phyloP scores from a whole-genome alignment of 2,888 invertebrate genomes.

The Pollenia amentaria region DNA sequence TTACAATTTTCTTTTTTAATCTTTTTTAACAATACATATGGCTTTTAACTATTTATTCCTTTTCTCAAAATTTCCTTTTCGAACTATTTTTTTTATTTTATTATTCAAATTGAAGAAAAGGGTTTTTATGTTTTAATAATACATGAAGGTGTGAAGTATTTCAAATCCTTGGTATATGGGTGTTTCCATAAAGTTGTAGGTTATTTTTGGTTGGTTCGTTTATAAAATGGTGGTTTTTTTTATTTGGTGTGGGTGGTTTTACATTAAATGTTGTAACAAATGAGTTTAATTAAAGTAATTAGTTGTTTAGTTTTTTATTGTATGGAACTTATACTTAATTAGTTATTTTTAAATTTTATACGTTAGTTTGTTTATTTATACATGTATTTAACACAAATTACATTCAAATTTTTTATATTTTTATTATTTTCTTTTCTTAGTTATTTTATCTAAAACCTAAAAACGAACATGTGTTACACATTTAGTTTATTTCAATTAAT shows the following conservation, averaged over 20 bases:
- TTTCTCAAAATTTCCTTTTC: background rate
- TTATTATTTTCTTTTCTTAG: conserved; percentile 5
- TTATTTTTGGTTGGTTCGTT: conserved; percentile 17
- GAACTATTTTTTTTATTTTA: background rate
- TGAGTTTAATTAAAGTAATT: conserved; percentile 25
- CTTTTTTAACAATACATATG: conserved; percentile 15
- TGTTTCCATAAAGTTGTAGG: conserved; percentile 29
- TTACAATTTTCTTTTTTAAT: conserved; percentile 18
- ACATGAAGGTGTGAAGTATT: background rate
- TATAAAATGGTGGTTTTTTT: conserved; percentile 58
- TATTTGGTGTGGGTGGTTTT: conserved; percentile 30
- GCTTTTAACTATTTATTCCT: background rate
- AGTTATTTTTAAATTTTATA: background rate
- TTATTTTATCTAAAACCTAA: conserved; percentile 56
- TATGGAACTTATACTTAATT: conserved; percentile 1
- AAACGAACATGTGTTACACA: conserved; percentile 68
- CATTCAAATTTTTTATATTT: conserved; percentile 45
- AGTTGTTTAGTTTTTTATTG: conserved; percentile 3
- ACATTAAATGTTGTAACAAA: conserved; percentile 51
- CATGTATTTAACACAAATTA: conserved; percentile 66
- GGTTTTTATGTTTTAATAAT: background rate
- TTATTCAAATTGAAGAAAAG: background rate
- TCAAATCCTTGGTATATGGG: conserved; percentile 49
- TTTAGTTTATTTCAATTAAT: conserved; percentile 53
- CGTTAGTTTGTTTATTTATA: conserved; percentile 24